Base-by-base conservation (phyloP, 1,140 invertebrate genomes). In the Drosophila trapezifrons region DNA sequence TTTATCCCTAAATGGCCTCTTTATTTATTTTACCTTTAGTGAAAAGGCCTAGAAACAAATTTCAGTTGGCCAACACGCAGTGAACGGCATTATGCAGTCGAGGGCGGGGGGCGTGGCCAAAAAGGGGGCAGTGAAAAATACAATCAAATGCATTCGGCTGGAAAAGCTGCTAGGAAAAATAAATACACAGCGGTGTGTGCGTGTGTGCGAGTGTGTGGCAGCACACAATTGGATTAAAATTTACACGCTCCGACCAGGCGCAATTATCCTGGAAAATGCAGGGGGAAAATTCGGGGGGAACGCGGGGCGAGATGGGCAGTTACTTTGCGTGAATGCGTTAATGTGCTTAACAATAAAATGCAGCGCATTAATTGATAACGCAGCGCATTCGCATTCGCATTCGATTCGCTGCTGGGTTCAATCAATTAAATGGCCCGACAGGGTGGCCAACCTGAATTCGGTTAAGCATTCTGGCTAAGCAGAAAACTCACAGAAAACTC, bases 281-380 rank as follows among this genome's bases (percentile, higher is more conserved):
- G 17, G 27, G 40, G 22, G 20, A 18, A 18, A 45, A 20, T 13
- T n/a, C 17, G 15, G 27, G 40, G 22, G 20, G n/a, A 18, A 43
- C 8, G 35, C 9, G 27, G 17, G 29, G 15, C 3, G 15, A 18
- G 18, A 25, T 18, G 27, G 43, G 56, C 58, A 78, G 71, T 55
- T 54, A 55, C 84, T 69, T 66, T 78, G 84, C 80, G 84, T 80
- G 84, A 89, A 73, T 87, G 84, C 84, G 84, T 87, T 87, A 87
- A 87, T 87, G 84, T 87, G 84, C 84, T 87, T 87, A 87, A 87
- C 84, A 89, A 87, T 87, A 87, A 87, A 87, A 87, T 83, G 84
- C 83, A 87, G 77, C 76, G 84, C 80, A 86, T 87, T 86, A 87
- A 87, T 87, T 86, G 83, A 86, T 86, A 86, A 87, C 80, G 74